Percentiles rank a stretch among this genome's conserved stretches.
Evolutionary conservation across 1,140 invertebrate genomes (phyloP).

Genomic region (Drosophila gunungcola): DNA sequence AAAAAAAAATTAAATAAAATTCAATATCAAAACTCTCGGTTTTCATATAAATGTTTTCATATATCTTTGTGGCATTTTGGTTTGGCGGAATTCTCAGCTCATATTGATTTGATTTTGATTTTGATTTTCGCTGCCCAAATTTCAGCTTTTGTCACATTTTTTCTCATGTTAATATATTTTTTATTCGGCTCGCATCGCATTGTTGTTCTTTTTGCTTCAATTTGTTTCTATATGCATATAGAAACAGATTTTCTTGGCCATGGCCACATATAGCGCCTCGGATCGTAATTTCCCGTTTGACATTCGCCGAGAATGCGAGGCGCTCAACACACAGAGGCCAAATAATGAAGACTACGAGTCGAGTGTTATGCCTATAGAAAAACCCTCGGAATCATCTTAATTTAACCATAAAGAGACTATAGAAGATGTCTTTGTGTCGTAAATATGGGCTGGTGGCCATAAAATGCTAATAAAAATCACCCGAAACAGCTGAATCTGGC

Average conservation of each 20-base stretch:
- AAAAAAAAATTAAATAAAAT: not conserved
- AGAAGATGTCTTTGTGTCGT: not conserved
- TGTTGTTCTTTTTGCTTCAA: conserved; percentile 12
- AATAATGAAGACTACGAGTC: conserved; percentile 42
- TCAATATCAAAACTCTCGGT: not conserved
- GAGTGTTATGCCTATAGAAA: not conserved
- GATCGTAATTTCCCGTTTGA: conserved; percentile 51
- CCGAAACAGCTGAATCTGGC: not conserved
- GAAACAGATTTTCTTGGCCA: conserved; percentile 51
- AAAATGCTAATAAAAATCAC: not conserved
- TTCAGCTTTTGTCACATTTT: conserved; percentile 10
- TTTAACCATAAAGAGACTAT: conserved; percentile 7
- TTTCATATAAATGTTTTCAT: not conserved
- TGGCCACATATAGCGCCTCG: conserved; percentile 45
- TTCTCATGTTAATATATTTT: conserved; percentile 47
- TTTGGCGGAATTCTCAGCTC: conserved; percentile 10
- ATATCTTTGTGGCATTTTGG: conserved; percentile 7
- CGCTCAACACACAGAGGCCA: conserved; percentile 29
- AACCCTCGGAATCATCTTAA: not conserved
- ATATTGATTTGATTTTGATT: conserved; percentile 49
- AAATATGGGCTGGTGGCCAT: not conserved
- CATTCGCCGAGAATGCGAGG: conserved; percentile 40
- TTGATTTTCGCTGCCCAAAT: not conserved
- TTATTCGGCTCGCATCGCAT: conserved; percentile 34
- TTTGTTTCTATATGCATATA: conserved; percentile 12